phyloP scores from a whole-genome alignment of 1,140 invertebrate species.

The Orchestia grillus region DNA sequence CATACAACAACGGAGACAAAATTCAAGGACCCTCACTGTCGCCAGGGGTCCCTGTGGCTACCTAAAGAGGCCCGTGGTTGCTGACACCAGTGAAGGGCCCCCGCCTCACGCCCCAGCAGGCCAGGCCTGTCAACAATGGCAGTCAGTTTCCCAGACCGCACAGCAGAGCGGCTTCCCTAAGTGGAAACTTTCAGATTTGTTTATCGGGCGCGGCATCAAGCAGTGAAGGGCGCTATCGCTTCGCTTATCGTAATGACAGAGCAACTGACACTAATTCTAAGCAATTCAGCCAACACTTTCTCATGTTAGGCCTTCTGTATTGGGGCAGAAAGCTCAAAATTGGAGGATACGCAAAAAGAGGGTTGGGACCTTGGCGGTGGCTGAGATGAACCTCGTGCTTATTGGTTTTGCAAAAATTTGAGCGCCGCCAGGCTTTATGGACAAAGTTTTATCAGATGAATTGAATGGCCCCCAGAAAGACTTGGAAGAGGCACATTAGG shows the following conservation, averaged over 20 bases:
- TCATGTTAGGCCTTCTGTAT: neutral
- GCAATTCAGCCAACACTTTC: neutral
- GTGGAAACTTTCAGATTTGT: slow-evolving; percentile 50
- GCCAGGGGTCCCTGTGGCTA: neutral
- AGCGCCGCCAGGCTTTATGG: slow-evolving; percentile 33
- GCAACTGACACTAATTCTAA: slow-evolving; percentile 3
- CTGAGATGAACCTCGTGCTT: slow-evolving; percentile 27
- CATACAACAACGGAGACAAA: neutral
- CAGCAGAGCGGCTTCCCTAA: slow-evolving; percentile 2
- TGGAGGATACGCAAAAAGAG: neutral
- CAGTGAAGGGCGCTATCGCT: slow-evolving; percentile 45
- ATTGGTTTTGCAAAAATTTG: slow-evolving; percentile 52
- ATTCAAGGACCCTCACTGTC: neutral
- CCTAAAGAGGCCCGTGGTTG: neutral
- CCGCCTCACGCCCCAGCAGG: neutral
- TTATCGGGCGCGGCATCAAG: slow-evolving; percentile 43
- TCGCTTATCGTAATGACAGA: slow-evolving; percentile 20
- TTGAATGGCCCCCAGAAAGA: slow-evolving; percentile 9
- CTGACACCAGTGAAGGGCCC: neutral
- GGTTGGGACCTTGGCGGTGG: neutral
- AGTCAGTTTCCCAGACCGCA: neutral
- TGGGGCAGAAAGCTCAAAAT: neutral
- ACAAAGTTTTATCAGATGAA: slow-evolving; percentile 49
- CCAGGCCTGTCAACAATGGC: neutral
- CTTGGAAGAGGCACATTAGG: slow-evolving; percentile 23